Base-by-base conservation (phyloP, 2,113 vertebrate species). In the Gopherus evgoodei region DNA sequence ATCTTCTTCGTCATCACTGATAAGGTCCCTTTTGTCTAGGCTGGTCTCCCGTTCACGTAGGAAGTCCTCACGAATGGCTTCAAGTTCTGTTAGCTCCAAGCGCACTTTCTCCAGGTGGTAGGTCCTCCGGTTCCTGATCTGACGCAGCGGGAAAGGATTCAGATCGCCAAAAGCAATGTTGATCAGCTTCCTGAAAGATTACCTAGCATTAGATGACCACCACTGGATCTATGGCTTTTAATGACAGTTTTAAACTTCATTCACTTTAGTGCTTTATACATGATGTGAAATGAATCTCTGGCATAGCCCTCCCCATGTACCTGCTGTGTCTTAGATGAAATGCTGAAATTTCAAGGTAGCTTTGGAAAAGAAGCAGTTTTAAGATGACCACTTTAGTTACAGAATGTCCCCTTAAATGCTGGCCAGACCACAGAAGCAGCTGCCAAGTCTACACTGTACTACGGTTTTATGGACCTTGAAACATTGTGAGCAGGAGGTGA, bases 1-100 rank as follows among this genome's bases (percentile, higher is more conserved):
- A 57, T 99, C 99, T 95, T 99, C 99, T 42, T 99, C 99, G 52
- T 99, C 99, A 1, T 99, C 99, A 5, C 99, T 99, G 95, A 99
- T 99, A 38, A 99, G 99, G 94, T 98, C 98, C 8, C 99, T 98
- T 24, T 99, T 98, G 1, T 99, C 99, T 0, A 98, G 98, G 31
- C 98, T 98, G 1, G 98, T 98, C n/a, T 99, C 99, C 12, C 99
- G 97, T 62, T 99, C 99, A 0, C 99, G 98, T 91, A 99, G 97
- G 97, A 99, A 99, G 72, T 99, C 99, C 97, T 99, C 99, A 0
- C 99, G 98, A 86, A 99, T 99, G 91, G 99, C 99, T 94, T 99
- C 99, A 90, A 99, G 98, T 95, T 99, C 99, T 0, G 98, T 99
- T 85, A 99, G 98, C 93, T 99, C 99, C 11, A 99, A 98, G 1